Conservation (phyloP, 2,888 invertebrate species). For the Carpatolechia fugitivella region DNA sequence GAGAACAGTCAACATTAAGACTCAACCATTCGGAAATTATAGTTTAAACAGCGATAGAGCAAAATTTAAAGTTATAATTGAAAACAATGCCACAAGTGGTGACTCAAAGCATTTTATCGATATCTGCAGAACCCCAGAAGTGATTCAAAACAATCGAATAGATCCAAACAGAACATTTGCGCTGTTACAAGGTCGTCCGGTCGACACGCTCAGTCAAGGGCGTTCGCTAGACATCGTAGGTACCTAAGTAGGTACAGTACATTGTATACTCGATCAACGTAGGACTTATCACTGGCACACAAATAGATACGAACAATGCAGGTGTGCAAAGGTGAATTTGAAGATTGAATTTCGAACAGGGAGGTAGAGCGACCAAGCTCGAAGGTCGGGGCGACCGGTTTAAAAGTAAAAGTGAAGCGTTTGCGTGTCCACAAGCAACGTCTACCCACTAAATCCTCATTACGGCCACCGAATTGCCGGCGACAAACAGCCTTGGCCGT, state of each 20-base stretch:
- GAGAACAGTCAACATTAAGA: not conserved
- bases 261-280: slow-evolving; percentile 37
- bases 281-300: not conserved
- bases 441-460: slow-evolving; percentile 77
- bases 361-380: slow-evolving; percentile 30
- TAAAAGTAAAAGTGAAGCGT: slow-evolving; percentile 73
- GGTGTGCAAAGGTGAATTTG: not conserved
- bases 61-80: not conserved
- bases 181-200: slow-evolving; percentile 70
- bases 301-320: not conserved
- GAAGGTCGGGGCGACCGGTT: slow-evolving; percentile 69
- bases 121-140: slow-evolving; percentile 21
- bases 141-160: slow-evolving; percentile 56
- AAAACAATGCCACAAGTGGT: too few relatives aligned
- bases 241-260: slow-evolving; percentile 40
- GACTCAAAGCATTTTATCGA: not conserved
- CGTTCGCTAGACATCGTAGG: slow-evolving; percentile 58
- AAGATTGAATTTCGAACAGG: slow-evolving; percentile 11
- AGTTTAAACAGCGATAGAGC: not conserved
- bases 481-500: slow-evolving; percentile 76
- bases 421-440: slow-evolving; percentile 73
- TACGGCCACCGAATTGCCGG: slow-evolving; percentile 64
- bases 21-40: not conserved
- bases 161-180: slow-evolving; percentile 67
- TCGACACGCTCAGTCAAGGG: slow-evolving; percentile 74